Base-by-base conservation (phyloP, 2,113 vertebrate species). In the Hydrochoerus hydrochaeris region DNA sequence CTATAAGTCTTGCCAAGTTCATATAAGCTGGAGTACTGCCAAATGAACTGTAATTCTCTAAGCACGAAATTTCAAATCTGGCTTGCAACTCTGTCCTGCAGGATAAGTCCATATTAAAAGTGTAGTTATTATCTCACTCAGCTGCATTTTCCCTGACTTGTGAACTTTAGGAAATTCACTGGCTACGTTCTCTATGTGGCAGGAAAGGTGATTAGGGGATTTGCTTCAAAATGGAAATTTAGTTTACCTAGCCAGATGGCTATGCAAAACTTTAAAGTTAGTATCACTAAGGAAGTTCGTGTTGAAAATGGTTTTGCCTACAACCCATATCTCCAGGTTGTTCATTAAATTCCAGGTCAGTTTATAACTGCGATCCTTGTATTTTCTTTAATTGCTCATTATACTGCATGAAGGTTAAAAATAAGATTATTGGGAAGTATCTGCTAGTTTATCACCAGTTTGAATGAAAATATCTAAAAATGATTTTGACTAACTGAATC, bases 21-120 rank as follows among this genome's bases (percentile, higher is more conserved):
- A 88, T 41, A 84, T 88, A 80, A 96, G n/a, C 67, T 97, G 95
- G 95, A 88, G 0, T 35, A 16, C 71, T 85, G 85, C 92, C 97
- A 97, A 90, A 86, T 80, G 85, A 95, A 90, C 90, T 86, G 28
- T 35, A 75, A n/a, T 88, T 97, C 94, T 91, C 90, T 88, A 75
- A 95, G 62, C 49, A 93, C 73, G 62, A 65, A 88, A 88, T 88
- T 54, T 58, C 62, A 80, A 44, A 85, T 71, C 83, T 35, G 85
- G 89, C 75, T 93, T 69, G 30, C 60, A 89, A 81, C 82, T 92
- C 75, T 0, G 10, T 88, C 71, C 92, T 94, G 32, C 62, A 92
- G 88, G 49, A 46, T 92, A 97, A 90, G 60, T 88, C 28, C 52
- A 86, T 90, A 93, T 90, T 91, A 92, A 77, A 89, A 85, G 94